Conservation (phyloP, 2,888 invertebrate genomes). For the Melitaea athalia region DNA sequence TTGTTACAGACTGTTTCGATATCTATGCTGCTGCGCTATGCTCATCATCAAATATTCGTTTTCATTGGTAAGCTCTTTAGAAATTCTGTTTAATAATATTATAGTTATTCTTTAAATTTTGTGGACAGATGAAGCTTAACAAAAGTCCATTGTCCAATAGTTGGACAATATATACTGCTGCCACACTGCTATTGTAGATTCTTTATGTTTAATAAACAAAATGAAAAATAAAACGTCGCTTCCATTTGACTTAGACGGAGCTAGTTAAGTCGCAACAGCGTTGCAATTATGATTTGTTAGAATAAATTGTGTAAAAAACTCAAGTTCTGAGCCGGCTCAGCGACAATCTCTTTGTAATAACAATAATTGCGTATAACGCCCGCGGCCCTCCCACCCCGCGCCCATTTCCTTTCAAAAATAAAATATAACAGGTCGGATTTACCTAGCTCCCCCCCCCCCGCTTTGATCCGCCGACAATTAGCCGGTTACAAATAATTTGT, state of each 20-base stretch:
- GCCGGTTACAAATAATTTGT: constrained; percentile 75
- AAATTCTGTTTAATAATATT: no score
- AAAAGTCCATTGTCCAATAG: no score
- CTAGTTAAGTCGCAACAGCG: constrained; percentile 29
- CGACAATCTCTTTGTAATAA: constrained; percentile 79
- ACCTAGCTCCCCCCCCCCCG: constrained; percentile 55
- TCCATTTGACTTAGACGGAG: constrained; percentile 23
- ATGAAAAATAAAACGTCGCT: constrained; percentile 3
- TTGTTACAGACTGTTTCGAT: constrained; percentile 97
- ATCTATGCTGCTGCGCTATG: constrained; percentile 98
- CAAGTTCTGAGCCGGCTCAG: constrained; percentile 71
- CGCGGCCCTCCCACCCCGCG: constrained; percentile 57
- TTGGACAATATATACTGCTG: no score
- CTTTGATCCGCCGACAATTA: constrained; percentile 78
- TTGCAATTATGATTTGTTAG: constrained; percentile 60
- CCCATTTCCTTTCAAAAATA: constrained; percentile 53
- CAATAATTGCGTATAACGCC: constrained; percentile 78
- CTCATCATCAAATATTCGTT: constrained; percentile 99
- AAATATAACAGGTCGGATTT: constrained; percentile 66
- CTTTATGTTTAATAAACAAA: no score
- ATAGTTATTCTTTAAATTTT: no score
- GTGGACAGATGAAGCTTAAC: no score
- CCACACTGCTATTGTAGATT: no score
- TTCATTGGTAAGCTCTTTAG: constrained; percentile 93
- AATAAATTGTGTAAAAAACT: constrained; percentile 67